Conservation (phyloP, 2,888 invertebrate species). For the Sipha maydis region DNA sequence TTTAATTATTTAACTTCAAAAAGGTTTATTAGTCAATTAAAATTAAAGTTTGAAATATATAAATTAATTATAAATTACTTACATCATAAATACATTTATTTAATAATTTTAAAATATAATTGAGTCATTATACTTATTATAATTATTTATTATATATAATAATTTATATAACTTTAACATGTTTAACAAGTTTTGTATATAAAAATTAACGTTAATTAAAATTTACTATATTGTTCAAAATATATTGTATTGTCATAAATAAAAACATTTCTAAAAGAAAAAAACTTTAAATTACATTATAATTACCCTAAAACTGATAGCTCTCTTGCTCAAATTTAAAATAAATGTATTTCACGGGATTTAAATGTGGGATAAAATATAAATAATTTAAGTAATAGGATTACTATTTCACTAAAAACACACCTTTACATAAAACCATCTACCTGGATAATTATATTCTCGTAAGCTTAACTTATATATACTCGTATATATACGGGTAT, state of each 20-base stretch:
- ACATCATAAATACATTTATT: too few species aligned
- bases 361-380: constrained; percentile 8
- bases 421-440: constrained; percentile 6
- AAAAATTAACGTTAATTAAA: too few species aligned
- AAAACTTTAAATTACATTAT: not conserved
- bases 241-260: constrained; percentile 5
- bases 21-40: too few species aligned
- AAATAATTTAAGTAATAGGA: constrained; percentile 41
- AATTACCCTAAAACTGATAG: not conserved
- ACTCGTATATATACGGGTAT: too few species aligned
- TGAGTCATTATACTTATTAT: too few species aligned
- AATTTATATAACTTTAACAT: too few species aligned
- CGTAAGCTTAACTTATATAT: not conserved
- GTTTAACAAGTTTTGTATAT: too few species aligned
- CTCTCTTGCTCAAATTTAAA: constrained; percentile 21
- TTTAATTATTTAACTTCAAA: too few species aligned
- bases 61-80: too few species aligned
- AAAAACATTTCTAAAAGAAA: not conserved
- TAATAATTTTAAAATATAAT: too few species aligned
- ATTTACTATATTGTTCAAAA: not conserved
- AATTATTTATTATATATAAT: too few species aligned
- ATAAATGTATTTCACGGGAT: constrained; percentile 21
- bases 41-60: too few species aligned
- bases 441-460: not conserved
- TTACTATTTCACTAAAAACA: constrained; percentile 28